phyloP scores from a whole-genome alignment of 2,797 vertebrate genomes.

The Scolopax bukidnonensis region DNA sequence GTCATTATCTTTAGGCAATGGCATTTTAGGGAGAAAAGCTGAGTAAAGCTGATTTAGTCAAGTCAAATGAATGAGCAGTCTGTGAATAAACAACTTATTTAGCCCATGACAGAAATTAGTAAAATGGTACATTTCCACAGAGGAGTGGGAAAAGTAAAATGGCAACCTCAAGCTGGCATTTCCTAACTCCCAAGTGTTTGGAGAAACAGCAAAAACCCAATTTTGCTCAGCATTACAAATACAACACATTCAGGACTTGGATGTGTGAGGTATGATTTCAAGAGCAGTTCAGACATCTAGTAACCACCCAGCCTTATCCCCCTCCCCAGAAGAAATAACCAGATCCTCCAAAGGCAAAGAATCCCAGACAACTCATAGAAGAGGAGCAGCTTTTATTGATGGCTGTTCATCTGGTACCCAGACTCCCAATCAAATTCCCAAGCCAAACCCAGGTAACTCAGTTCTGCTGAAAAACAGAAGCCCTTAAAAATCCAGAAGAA shows the following conservation, averaged over 20 bases:
- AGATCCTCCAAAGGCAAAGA: not conserved
- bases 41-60: not conserved
- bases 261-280: not conserved
- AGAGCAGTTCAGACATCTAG: not conserved
- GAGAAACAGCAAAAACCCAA: not conserved
- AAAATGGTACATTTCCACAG: not conserved
- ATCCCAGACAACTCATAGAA: not conserved
- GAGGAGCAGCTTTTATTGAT: not conserved
- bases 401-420: not conserved
- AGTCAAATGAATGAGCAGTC: not conserved
- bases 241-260: accelerated
- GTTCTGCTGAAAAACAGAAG: not conserved
- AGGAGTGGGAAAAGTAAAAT: not conserved
- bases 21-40: not conserved
- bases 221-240: not conserved
- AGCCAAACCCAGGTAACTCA: not conserved
- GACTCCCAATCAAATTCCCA: not conserved
- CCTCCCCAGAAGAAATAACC: not conserved
- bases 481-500: not conserved
- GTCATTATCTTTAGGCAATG: not conserved
- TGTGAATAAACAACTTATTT: not conserved
- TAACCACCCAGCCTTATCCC: not conserved
- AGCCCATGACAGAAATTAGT: not conserved
- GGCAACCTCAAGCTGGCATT: not conserved
- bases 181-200: not conserved